Conservation (phyloP, 1,140 invertebrate species). For the Camponotus floridanus region DNA sequence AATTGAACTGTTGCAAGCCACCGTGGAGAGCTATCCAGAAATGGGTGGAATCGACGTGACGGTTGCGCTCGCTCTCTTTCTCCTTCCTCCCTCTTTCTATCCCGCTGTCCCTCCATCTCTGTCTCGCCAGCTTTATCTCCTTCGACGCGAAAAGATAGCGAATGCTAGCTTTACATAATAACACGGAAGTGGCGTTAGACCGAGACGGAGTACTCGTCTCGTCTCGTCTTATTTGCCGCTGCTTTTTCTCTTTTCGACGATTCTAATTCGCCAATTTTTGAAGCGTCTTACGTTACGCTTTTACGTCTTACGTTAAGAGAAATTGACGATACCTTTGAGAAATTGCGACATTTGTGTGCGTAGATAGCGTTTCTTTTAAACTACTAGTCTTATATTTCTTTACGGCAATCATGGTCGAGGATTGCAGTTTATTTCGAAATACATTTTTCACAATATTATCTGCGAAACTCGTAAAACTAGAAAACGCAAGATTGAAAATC, state of each 20-base stretch:
- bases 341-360: not conserved
- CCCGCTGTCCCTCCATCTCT: not conserved
- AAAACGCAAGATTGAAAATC: not conserved
- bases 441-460: not conserved
- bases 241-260: constrained; percentile 44
- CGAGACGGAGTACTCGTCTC: constrained; percentile 31
- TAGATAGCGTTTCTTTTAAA: not conserved
- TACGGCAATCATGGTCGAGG: not conserved
- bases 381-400: not conserved
- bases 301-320: not conserved
- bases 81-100: not conserved
- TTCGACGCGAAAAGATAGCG: constrained; percentile 50
- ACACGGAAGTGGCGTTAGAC: constrained; percentile 55
- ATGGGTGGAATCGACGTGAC: constrained; percentile 59
- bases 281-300: not conserved
- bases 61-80: not conserved
- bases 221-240: constrained; percentile 18
- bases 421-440: not conserved
- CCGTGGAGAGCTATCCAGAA: constrained; percentile 61
- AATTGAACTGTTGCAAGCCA: constrained; percentile 61
- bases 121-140: constrained; percentile 25
- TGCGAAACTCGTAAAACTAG: constrained; percentile 10
- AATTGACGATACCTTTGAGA: not conserved
- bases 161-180: constrained; percentile 61
- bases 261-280: constrained; percentile 20